phyloP scores from a whole-genome alignment of 1,140 invertebrate species.

The Aphidius ervi region DNA sequence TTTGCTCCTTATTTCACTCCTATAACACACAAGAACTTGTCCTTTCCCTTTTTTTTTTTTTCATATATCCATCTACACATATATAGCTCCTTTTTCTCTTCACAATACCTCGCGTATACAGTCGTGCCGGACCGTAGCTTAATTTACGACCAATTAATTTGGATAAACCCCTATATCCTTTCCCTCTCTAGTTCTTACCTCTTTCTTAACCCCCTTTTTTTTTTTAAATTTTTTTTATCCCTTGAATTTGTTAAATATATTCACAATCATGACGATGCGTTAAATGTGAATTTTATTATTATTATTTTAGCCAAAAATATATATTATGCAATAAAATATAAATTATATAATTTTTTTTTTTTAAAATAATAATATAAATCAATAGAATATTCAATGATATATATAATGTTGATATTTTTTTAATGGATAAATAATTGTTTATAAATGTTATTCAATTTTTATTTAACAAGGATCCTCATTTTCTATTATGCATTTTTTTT shows the following conservation, averaged over 20 bases:
- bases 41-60: conserved; percentile 7
- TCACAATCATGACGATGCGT: conserved; percentile 32
- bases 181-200: too few species aligned
- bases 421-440: too few species aligned
- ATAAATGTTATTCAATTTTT: too few species aligned
- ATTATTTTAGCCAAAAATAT: conserved; percentile 10
- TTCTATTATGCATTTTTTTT: background rate
- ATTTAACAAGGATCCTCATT: background rate
- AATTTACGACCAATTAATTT: conserved; percentile 57
- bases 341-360: background rate
- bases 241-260: too few species aligned
- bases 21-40: conserved; percentile 12
- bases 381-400: background rate
- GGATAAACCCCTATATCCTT: conserved; percentile 42
- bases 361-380: background rate
- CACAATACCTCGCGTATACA: conserved; percentile 13
- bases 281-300: conserved; percentile 41
- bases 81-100: conserved; percentile 14
- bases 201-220: too few species aligned
- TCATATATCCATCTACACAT: background rate
- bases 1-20: conserved; percentile 24
- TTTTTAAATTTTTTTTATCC: too few species aligned
- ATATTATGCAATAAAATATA: background rate
- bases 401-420: too few species aligned
- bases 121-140: conserved; percentile 28